Percentiles rank a stretch among this genome's conserved stretches.
Evolutionary conservation across 2,797 vertebrate species (phyloP).

Genomic region (Holocentrus rufus): DNA sequence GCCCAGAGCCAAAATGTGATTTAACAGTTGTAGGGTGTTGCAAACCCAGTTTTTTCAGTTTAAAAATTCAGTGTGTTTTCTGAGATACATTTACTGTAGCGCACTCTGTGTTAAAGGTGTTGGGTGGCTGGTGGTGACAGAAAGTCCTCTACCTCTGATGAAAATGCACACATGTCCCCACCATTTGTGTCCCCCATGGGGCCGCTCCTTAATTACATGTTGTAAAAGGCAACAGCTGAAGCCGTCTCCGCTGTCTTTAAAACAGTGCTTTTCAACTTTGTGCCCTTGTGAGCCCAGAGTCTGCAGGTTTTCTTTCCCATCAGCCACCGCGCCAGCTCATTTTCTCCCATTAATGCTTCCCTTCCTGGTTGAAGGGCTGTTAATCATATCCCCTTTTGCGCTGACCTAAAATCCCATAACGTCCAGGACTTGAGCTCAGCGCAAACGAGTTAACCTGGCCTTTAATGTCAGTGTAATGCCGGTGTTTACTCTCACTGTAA

Average conservation of each 20-base stretch:
- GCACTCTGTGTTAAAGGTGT: not conserved
- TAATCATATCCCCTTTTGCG: too few species aligned
- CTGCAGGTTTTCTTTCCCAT: conserved; percentile 5
- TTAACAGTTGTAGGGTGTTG: not conserved
- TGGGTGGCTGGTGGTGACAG: too few species aligned
- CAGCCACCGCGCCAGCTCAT: conserved; percentile 11
- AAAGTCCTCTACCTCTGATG: too few species aligned
- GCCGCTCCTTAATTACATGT: too few species aligned
- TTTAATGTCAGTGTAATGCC: too few species aligned
- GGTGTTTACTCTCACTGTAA: too few species aligned
- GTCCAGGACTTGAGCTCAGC: too few species aligned
- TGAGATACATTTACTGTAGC: not conserved
- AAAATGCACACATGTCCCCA: too few species aligned
- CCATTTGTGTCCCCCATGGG: too few species aligned
- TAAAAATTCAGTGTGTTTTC: not conserved
- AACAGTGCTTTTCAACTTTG: conserved; percentile 11
- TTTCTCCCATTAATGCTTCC: conserved; percentile 35
- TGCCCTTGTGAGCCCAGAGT: not conserved
- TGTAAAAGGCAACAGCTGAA: not conserved
- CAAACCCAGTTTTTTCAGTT: not conserved
- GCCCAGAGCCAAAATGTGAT: not conserved
- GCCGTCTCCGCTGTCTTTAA: conserved; percentile 6
- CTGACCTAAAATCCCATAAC: too few species aligned
- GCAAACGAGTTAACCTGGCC: too few species aligned
- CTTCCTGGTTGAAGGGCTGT: conserved; percentile 24